Conservation (phyloP, 1,140 invertebrate species). For the Drosophila baimaii region DNA sequence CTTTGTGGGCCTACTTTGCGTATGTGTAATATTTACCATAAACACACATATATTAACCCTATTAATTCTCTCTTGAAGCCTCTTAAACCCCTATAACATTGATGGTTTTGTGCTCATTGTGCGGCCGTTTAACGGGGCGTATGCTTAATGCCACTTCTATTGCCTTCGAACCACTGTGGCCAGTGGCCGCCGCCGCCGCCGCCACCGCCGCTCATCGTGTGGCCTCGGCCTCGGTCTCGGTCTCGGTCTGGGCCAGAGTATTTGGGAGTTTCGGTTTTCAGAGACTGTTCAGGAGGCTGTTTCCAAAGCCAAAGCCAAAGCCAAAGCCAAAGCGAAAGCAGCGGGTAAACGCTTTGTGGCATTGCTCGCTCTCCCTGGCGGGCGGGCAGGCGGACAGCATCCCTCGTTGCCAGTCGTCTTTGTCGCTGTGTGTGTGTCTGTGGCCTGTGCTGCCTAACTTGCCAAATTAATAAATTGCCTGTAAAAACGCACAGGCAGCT, state of each 20-base stretch:
- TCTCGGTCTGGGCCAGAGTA: constrained; percentile 13
- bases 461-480: constrained; percentile 79
- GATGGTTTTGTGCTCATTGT: too few species aligned
- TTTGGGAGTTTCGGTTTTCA: constrained; percentile 25
- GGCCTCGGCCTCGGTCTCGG: constrained; percentile 33
- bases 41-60: too few species aligned
- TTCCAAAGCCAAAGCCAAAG: constrained; percentile 2
- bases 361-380: too few species aligned
- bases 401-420: constrained; percentile 7
- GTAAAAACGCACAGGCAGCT: constrained; percentile 66
- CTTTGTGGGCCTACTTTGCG: neutral
- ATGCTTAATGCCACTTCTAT: constrained; percentile 1
- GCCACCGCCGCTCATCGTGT: constrained; percentile 12
- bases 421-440: constrained; percentile 16
- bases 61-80: neutral
- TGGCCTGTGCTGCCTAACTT: constrained; percentile 43
- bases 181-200: too few species aligned
- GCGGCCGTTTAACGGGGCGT: constrained; percentile 3
- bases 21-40: constrained; percentile 4
- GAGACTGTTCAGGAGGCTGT: neutral
- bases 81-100: too few species aligned
- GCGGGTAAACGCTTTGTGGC: constrained; percentile 73
- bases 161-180: constrained; percentile 14
- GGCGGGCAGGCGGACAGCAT: too few species aligned
- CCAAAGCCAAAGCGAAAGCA: constrained; percentile 23